These are phyloP conservation scores for Dermolepida albohirtum DNA, from an alignment of 2,888 invertebrate genomes.

Conservation along the genomic window DNA sequence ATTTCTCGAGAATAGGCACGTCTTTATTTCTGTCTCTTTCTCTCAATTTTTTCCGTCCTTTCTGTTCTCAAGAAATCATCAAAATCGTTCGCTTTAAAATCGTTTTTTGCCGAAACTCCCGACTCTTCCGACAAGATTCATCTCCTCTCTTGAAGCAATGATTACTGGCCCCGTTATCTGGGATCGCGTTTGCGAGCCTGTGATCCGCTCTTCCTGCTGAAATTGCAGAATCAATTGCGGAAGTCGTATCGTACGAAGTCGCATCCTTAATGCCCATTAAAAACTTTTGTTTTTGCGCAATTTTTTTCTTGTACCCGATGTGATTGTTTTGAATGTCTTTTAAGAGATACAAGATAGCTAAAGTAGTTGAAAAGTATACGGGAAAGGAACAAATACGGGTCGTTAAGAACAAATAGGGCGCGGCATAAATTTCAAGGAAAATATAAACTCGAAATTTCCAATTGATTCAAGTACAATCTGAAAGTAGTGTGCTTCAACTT, in stretches of 20 bases:
- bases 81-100: slow-evolving; percentile 30
- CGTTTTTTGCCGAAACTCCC: slow-evolving; percentile 14
- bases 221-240: slow-evolving; percentile 36
- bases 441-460: too few species aligned
- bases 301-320: not conserved
- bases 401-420: too few species aligned
- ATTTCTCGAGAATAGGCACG: slow-evolving; percentile 17
- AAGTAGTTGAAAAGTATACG: too few species aligned
- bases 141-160: slow-evolving; percentile 14
- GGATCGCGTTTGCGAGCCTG: slow-evolving; percentile 9
- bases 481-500: too few species aligned
- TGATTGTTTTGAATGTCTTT: not conserved
- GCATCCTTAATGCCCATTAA: slow-evolving; percentile 14
- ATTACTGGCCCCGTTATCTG: slow-evolving; percentile 25
- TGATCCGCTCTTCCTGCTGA: slow-evolving; percentile 18
- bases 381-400: too few species aligned
- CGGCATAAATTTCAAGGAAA: too few species aligned
- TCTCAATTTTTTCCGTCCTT: not conserved
- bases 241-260: slow-evolving; percentile 18
- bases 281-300: not conserved
- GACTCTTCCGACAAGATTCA: not conserved
- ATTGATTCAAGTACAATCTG: too few species aligned
- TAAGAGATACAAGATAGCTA: too few species aligned
- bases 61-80: slow-evolving; percentile 18
- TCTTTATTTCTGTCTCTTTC: slow-evolving; percentile 4